These are phyloP conservation scores for Chauna torquata DNA, from an alignment of 2,113 vertebrate species.

Conservation along the genomic window DNA sequence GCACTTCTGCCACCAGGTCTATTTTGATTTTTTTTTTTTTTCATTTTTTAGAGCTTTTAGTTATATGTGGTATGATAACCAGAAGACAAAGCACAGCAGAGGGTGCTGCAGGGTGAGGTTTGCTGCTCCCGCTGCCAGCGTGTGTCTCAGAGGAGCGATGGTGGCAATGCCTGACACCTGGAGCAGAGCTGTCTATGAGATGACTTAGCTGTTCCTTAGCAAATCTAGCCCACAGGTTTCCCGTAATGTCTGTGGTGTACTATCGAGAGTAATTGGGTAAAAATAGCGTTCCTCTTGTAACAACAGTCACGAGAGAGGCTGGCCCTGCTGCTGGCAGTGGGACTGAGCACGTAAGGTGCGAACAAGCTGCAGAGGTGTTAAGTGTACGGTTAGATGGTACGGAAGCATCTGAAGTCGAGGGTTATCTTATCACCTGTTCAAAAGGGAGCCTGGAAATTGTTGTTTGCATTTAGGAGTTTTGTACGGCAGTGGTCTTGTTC, in stretches of 20 bases:
- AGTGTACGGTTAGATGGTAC: not conserved
- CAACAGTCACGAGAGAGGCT: fast-evolving
- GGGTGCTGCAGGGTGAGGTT: not conserved
- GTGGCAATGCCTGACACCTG: fast-evolving
- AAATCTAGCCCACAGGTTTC: not conserved
- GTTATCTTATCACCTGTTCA: not conserved
- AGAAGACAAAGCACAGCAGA: not conserved
- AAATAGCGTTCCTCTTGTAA: not conserved
- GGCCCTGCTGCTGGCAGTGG: not conserved
- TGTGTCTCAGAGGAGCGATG: not conserved
- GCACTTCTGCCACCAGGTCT: not conserved
- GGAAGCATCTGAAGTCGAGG: not conserved
- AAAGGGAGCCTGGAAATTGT: not conserved
- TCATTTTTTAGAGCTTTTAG: not conserved
- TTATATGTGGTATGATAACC: not conserved
- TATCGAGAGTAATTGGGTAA: not conserved
- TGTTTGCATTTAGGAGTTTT: fast-evolving
- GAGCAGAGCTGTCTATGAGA: not conserved
- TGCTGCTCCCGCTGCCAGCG: not conserved
- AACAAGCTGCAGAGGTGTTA: not conserved
- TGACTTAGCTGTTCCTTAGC: not conserved
- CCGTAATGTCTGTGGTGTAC: fast-evolving
- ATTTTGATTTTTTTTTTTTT: not conserved
- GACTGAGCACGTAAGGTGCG: fast-evolving
- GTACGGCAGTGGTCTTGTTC: not conserved